Percentiles rank a stretch among this genome's conserved stretches.
phyloP scores from a whole-genome alignment of 2,113 vertebrate genomes.

The Mystacornis crossleyi region DNA sequence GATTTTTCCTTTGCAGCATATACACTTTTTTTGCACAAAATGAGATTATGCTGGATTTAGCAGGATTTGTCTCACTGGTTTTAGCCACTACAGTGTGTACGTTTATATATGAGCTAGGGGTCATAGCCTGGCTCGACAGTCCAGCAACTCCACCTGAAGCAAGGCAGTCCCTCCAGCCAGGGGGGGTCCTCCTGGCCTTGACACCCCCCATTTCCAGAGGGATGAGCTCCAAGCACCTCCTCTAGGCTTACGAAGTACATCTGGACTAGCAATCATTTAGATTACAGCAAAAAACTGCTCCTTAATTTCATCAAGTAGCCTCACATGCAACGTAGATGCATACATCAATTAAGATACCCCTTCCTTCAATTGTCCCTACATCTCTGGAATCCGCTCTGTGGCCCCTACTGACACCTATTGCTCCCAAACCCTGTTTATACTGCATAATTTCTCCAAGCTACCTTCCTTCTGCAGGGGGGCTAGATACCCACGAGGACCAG shows the following conservation, averaged over 20 bases:
- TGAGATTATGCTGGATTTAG: neutral
- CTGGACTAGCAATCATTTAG: neutral
- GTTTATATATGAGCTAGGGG: neutral
- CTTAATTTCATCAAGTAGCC: neutral
- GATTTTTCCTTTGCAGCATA: neutral
- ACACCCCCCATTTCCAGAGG: fast-evolving
- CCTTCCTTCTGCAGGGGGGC: neutral
- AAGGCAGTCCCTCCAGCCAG: neutral
- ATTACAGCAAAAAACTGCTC: neutral
- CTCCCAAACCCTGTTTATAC: neutral
- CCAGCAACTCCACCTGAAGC: neutral
- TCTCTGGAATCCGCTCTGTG: neutral
- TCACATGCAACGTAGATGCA: neutral
- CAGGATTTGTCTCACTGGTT: neutral
- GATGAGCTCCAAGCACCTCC: neutral
- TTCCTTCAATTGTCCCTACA: neutral
- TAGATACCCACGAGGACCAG: neutral
- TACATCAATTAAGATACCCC: fast-evolving
- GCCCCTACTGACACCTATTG: fast-evolving
- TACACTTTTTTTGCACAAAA: neutral
- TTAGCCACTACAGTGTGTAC: neutral
- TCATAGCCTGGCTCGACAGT: neutral
- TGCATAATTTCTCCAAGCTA: neutral
- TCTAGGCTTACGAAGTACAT: neutral
- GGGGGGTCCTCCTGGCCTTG: fast-evolving